Conservation (phyloP, 2,113 vertebrate species). For the Phycodurus eques region DNA sequence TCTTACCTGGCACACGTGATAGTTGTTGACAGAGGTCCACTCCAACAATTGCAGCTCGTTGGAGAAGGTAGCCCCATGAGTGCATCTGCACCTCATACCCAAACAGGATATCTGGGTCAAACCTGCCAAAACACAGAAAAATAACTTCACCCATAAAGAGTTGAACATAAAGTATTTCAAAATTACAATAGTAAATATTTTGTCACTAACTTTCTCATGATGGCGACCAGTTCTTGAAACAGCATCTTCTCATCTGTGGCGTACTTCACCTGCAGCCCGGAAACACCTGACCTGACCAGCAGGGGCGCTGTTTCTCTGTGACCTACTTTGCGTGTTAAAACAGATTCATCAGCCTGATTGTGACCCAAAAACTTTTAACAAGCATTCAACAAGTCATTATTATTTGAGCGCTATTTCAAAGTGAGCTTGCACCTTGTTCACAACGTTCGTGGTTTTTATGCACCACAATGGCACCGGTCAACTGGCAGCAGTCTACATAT, state of each 20-base stretch:
- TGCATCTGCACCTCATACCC: conserved; percentile 98
- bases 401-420: not conserved
- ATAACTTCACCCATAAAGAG: not conserved
- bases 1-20: conserved; percentile 90
- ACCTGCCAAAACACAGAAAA: conserved; percentile 71
- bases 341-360: not conserved
- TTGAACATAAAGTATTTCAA: not conserved
- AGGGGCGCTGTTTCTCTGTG: conserved; percentile 81
- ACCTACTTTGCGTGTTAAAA: conserved; percentile 64
- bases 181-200: not conserved
- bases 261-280: conserved; percentile 89
- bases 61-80: conserved; percentile 97
- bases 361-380: not conserved
- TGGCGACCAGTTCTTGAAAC: conserved; percentile 84
- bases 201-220: conserved; percentile 84
- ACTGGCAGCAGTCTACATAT: conserved; percentile 72
- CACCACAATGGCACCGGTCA: conserved; percentile 87
- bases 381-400: no score
- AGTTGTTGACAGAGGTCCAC: conserved; percentile 90
- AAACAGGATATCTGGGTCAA: conserved; percentile 94
- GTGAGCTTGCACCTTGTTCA: conserved; percentile 70
- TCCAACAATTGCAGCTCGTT: conserved; percentile 83
- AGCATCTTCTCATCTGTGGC: conserved; percentile 86
- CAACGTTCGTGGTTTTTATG: conserved; percentile 75
- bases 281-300: conserved; percentile 90